phyloP scores from a whole-genome alignment of 37 sponge, comb jelly and placozoan species.

The Haliclona indistincta region DNA sequence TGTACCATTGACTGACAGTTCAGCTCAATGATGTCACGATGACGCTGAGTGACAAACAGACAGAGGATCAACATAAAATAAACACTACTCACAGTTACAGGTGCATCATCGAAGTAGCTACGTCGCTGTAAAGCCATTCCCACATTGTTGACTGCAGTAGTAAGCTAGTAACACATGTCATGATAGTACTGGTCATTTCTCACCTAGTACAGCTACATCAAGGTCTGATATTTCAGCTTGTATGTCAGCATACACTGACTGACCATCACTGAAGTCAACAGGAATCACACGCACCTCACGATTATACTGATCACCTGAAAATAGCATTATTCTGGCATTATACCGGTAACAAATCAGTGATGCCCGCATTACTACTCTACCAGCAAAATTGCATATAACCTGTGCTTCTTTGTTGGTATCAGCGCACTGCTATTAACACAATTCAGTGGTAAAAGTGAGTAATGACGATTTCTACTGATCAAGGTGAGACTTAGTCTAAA shows the following conservation, averaged over 20 bases:
- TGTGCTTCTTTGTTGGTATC: too few species aligned
- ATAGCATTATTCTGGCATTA: constrained; percentile 33
- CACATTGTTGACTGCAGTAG: constrained; percentile 67
- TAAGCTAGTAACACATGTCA: background rate
- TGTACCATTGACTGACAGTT: constrained; percentile 49
- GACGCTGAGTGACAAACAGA: constrained; percentile 5
- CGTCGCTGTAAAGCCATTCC: constrained; percentile 50
- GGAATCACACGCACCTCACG: constrained; percentile 52
- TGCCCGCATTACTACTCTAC: constrained; percentile 52
- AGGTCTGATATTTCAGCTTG: constrained; percentile 31
- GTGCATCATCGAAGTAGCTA: constrained; percentile 23
- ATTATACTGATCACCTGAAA: constrained; percentile 7
- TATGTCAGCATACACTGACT: constrained; percentile 46
- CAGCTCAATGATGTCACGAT: constrained; percentile 34
- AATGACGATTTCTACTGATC: too few species aligned
- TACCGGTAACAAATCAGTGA: too few species aligned
- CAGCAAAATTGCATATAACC: constrained; percentile 40
- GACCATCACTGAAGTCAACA: constrained; percentile 58
- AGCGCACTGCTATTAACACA: too few species aligned
- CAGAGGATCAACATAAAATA: background rate
- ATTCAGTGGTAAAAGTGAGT: too few species aligned
- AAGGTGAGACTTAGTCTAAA: too few species aligned
- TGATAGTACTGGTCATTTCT: background rate
- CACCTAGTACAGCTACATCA: constrained; percentile 54
- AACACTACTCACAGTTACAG: constrained; percentile 12